Evolutionary conservation across 2,797 vertebrate species (phyloP), one percentile per base, ranked within the genome.

Genomic region (Morelia viridis): DNA sequence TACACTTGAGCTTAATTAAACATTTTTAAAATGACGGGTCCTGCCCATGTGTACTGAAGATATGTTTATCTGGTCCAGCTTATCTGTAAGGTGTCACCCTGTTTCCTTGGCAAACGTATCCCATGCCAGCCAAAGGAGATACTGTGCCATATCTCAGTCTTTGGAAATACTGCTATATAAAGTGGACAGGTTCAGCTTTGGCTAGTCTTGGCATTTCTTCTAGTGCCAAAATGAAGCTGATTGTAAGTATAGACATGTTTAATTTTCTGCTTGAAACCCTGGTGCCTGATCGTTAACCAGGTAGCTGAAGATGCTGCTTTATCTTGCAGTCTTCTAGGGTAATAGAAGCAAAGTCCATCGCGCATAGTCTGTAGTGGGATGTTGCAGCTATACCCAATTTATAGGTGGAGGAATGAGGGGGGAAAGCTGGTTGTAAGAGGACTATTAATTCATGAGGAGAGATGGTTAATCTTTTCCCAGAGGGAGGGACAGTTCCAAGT

Each of bases 211-310:
- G 89, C 90, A 58, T 60, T 85, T 92, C 93, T 93, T 89, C 93
- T 93, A 92, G 93, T 88, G 85, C 61, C 96, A 97, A 95, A 87
- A 97, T 98, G 97, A 96, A 95, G 89, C 11, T 96, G 92, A 2
- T 93, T 90, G 97, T 97, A 87, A 97, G 97, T 97, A 96, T 85
- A 85, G 9, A 11, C 31, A 50, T 88, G 76, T 60, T 86, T 71
- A 28, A 86, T 93, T 91, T 90, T 13, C 61, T 50, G 2, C 57
- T 15, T 3, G 24, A 76, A 87, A 1, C 15, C 22, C 35, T 15
- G 24, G 7, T 13, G 24, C 56, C 24, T 65, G 15, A 6, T 35
- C 9, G 0, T 76, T 60, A 46, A 22, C 31, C 24, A 8, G 58
- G n/a, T 26, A 12, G 31, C 10, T 68, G 65, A n/a, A 68, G 10